A percentile compares a stretch with the other conserved stretches of the same genome.
Evolutionary conservation across 2,888 invertebrate genomes (phyloP).

Genomic region (Drosophila paracracens): DNA sequence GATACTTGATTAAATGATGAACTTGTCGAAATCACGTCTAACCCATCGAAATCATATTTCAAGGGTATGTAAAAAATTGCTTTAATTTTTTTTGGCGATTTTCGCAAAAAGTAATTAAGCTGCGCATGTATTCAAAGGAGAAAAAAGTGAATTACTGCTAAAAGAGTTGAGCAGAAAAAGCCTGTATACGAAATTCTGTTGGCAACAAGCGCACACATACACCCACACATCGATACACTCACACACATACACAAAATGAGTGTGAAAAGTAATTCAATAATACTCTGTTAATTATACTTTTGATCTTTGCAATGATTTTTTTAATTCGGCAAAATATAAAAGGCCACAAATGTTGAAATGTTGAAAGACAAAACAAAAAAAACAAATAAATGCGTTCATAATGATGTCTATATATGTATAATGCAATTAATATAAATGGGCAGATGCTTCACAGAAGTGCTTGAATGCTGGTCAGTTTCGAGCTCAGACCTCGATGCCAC

Average conservation of each 20-base stretch:
- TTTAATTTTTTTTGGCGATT: constrained; percentile 13
- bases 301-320: constrained; percentile 62
- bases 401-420: background rate
- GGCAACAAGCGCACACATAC: background rate
- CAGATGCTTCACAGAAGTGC: constrained; percentile 20
- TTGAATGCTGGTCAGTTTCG: constrained; percentile 14
- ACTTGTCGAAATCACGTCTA: background rate
- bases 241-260: constrained; percentile 34
- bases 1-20: background rate
- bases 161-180: constrained; percentile 15
- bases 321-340: constrained; percentile 50
- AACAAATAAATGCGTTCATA: constrained; percentile 34
- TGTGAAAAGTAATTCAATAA: constrained; percentile 64
- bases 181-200: constrained; percentile 26
- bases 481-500: constrained; percentile 13
- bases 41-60: background rate
- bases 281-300: constrained; percentile 68
- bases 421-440: background rate
- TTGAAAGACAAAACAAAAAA: constrained; percentile 15
- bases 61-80: constrained; percentile 7
- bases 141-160: constrained; percentile 40
- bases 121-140: constrained; percentile 27
- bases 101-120: constrained; percentile 28
- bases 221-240: background rate
- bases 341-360: constrained; percentile 11